These are phyloP conservation scores for Drosophila buzzatii DNA, from an alignment of 2,888 invertebrate species.

Conservation along the genomic window DNA sequence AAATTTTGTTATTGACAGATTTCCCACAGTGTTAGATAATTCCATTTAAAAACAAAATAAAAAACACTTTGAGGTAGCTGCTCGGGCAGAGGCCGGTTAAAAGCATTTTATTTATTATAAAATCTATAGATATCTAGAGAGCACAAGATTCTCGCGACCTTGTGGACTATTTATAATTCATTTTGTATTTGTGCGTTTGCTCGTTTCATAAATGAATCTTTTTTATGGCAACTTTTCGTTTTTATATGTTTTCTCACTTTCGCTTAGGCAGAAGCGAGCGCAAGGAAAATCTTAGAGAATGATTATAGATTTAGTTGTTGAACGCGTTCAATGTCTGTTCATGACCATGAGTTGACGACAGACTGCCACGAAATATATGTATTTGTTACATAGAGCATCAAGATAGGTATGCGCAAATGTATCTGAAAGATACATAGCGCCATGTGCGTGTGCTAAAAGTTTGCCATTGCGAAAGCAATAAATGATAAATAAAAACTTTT, in stretches of 20 bases:
- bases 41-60: conserved; percentile 13
- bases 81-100: conserved; percentile 11
- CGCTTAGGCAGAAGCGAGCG: conserved; percentile 41
- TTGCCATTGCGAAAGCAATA: conserved; percentile 46
- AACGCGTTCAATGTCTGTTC: conserved; percentile 70
- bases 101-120: conserved; percentile 33
- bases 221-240: conserved; percentile 46
- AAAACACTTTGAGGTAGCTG: conserved; percentile 32
- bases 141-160: conserved; percentile 60
- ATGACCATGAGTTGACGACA: conserved; percentile 53
- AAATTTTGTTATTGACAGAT: not conserved
- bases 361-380: conserved; percentile 1
- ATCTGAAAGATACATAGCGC: conserved; percentile 29
- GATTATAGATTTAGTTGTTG: conserved; percentile 47
- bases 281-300: conserved; percentile 39
- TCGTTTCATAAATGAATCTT: conserved; percentile 63
- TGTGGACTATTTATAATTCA: conserved; percentile 66
- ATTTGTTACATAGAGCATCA: not conserved
- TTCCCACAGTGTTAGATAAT: conserved; percentile 15
- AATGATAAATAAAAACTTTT: conserved; percentile 21
- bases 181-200: conserved; percentile 37
- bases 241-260: conserved; percentile 56
- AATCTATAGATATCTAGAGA: conserved; percentile 39
- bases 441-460: conserved; percentile 34
- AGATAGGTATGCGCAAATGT: conserved; percentile 15